Evolutionary conservation across 2,113 vertebrate species (phyloP).

Genomic region (Anguilla japonica): DNA sequence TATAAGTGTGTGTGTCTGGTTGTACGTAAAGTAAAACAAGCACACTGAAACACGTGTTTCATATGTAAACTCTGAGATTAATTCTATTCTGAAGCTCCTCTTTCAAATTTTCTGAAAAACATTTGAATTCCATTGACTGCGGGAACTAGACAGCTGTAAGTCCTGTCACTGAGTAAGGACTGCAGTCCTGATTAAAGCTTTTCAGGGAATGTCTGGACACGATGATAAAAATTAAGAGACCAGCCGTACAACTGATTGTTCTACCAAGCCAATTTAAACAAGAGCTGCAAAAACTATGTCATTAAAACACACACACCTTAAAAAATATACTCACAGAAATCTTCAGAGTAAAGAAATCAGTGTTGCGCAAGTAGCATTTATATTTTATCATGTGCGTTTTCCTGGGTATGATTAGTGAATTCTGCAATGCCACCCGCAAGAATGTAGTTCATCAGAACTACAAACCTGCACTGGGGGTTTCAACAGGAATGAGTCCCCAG

Average conservation of each 20-base stretch:
- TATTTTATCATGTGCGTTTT: not conserved
- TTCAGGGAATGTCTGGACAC: not conserved
- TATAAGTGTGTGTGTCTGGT: not conserved
- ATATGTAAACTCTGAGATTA: not conserved
- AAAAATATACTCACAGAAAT: not conserved
- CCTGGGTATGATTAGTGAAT: not conserved
- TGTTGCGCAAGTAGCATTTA: not conserved
- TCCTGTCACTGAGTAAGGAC: not conserved
- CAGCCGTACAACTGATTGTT: not conserved
- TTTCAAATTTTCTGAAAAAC: not conserved
- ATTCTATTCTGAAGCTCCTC: not conserved
- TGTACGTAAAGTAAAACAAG: not conserved
- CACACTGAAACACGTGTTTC: not conserved
- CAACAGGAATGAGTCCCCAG: not conserved
- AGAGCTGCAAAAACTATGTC: conserved; percentile 1
- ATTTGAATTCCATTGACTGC: not conserved
- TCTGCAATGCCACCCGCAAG: not conserved
- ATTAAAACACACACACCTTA: not conserved
- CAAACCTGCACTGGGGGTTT: not conserved
- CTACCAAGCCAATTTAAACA: not conserved
- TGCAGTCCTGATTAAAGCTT: not conserved
- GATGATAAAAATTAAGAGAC: not conserved
- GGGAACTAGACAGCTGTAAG: not conserved
- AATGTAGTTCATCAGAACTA: not conserved
- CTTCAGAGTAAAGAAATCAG: too few relatives aligned